Evolutionary conservation across 2,113 vertebrate genomes (phyloP).

Genomic region (Atrichornis clamosus): DNA sequence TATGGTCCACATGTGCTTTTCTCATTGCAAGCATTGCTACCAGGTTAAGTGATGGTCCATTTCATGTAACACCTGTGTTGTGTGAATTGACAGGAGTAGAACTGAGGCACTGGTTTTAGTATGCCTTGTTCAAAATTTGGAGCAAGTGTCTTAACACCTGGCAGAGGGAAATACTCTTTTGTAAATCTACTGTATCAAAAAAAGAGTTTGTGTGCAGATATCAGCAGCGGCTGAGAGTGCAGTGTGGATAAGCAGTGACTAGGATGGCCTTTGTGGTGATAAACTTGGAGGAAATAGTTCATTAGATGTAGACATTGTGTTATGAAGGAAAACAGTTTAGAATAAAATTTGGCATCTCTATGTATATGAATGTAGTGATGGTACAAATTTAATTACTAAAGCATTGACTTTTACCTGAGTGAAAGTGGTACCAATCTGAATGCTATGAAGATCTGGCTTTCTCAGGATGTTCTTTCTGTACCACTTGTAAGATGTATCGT

Average conservation of each 20-base stretch:
- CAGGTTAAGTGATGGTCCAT: background rate
- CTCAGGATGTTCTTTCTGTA: background rate
- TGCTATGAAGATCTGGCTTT: background rate
- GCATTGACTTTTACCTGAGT: background rate
- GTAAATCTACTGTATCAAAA: background rate
- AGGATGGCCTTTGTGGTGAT: background rate
- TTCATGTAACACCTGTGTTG: background rate
- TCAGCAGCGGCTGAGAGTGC: background rate
- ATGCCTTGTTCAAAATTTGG: background rate
- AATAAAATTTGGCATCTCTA: background rate
- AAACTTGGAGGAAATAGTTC: background rate
- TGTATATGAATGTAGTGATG: too few relatives aligned
- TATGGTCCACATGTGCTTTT: background rate
- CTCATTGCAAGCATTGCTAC: background rate
- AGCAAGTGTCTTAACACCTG: background rate
- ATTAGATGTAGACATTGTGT: background rate
- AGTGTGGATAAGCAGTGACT: background rate
- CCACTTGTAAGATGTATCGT: accelerated
- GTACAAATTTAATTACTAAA: background rate
- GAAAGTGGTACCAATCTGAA: background rate
- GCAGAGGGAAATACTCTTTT: background rate
- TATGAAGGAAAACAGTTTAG: background rate
- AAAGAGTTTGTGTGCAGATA: background rate
- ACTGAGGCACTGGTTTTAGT: background rate
- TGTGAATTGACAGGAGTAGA: background rate